Conservation (phyloP, 2,113 vertebrate species). For the Nibea coibor region DNA sequence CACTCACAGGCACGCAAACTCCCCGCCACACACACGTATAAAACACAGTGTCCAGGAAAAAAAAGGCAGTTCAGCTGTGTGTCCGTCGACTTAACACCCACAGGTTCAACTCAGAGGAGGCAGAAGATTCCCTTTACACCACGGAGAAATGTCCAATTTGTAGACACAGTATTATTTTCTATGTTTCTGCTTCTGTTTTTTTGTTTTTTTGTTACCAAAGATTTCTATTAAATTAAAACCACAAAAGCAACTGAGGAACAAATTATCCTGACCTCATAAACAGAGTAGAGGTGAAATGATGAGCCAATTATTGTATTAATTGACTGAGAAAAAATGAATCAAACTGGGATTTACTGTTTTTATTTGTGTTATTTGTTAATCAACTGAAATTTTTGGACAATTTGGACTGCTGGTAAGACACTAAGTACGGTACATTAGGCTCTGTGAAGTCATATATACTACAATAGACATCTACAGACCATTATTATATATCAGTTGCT, state of each 20-base stretch:
- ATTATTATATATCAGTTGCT: neutral
- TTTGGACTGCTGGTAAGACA: neutral
- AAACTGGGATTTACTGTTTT: neutral
- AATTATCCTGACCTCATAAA: neutral
- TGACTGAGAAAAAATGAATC: neutral
- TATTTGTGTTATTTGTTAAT: neutral
- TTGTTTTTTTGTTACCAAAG: neutral
- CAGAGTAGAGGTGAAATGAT: constrained; percentile 1
- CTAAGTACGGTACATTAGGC: neutral
- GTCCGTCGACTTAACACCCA: constrained; percentile 52
- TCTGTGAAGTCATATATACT: neutral
- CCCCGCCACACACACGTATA: constrained; percentile 12
- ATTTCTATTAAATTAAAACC: neutral
- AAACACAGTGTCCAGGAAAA: constrained; percentile 29
- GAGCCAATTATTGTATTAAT: neutral
- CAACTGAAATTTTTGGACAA: neutral
- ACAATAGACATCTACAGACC: neutral
- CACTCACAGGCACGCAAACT: neutral
- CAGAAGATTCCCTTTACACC: constrained; percentile 19
- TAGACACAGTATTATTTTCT: neutral
- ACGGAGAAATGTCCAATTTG: neutral
- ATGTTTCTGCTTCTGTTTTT: neutral
- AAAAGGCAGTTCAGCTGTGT: constrained; percentile 36
- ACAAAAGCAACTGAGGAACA: neutral
- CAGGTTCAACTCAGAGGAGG: constrained; percentile 38